Base-by-base conservation (phyloP, 2,797 vertebrate genomes). In the Arrhamphus sclerolepis region DNA sequence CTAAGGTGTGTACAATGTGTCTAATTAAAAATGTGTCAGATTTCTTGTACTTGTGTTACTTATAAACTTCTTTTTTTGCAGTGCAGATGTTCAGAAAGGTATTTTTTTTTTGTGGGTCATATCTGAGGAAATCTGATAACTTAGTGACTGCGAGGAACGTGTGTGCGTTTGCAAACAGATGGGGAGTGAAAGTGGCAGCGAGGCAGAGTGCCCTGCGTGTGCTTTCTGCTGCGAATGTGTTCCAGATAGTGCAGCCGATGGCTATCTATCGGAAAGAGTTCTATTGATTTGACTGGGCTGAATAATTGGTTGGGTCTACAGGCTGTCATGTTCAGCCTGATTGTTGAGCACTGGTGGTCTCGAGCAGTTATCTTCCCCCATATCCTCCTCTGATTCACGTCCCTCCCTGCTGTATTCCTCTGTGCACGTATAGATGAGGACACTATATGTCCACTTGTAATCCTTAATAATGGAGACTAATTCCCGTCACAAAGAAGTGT, bases 301-400 rank as follows among this genome's bases (percentile, higher is more conserved):
- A 92, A 91, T 93, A 91, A 93, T 93, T 92, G 91, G 85, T 80
- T 79, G 72, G 84, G 84, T 89, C 89, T 92, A 89, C 91, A 89
- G 89, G 84, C 91, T 90, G 92, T 91, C 90, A 92, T 92, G 92
- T 93, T 90, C 84, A 44, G 82, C 80, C 85, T 90, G 92, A 90
- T 91, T 91, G 90, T 86, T 61, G 82, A 84, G 87, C 85, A 82
- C 78, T 84, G 87, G 81, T 85, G 87, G 80, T 84, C 89, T 83
- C 46, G 46, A 72, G 83, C 82, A 85, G 79, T 91, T 92, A 91
- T 92, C 90, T 88, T 70, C 75, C 80, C 76, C 84, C 83, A 86
- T 89, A 87, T 90, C 80, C 84, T 80, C 77, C 82, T 85, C 82
- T 88, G 83, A 87, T 92, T 82, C 85, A 79, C 55, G 77, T 87